A percentile compares a stretch with the other conserved stretches of the same genome.
Evolutionary conservation across 2,797 vertebrate genomes (phyloP).

Genomic region (Anguilla pacifica): DNA sequence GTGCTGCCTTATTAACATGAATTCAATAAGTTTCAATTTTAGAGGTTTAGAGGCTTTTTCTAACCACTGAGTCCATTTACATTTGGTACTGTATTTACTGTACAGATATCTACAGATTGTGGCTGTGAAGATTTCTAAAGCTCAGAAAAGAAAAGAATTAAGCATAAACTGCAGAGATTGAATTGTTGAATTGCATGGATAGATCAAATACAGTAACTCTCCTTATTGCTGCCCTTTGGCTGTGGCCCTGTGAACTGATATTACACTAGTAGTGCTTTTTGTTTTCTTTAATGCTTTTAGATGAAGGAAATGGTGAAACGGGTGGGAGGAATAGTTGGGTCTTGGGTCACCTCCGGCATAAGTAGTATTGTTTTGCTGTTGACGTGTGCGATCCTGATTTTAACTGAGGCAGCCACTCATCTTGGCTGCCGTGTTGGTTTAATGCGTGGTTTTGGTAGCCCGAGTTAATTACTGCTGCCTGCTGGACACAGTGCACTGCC

Average conservation of each 20-base stretch:
- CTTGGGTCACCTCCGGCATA: not conserved
- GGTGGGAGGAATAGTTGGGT: not conserved
- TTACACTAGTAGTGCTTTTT: not conserved
- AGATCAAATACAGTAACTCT: not conserved
- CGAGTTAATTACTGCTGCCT: not conserved
- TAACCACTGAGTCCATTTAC: slow-evolving; percentile 56
- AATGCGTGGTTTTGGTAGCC: not conserved
- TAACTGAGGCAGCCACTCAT: slow-evolving; percentile 24
- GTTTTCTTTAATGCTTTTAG: not conserved
- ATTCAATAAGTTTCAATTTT: slow-evolving; percentile 59
- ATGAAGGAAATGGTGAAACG: not conserved
- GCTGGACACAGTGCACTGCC: not conserved
- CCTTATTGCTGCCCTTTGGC: not conserved
- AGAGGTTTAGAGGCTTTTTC: slow-evolving; percentile 57
- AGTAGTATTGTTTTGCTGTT: not conserved
- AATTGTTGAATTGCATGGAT: not conserved
- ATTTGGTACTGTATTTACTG: slow-evolving; percentile 49
- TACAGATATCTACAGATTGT: not conserved
- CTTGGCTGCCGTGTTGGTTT: not conserved
- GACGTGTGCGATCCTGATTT: slow-evolving; percentile 35
- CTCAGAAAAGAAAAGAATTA: not conserved
- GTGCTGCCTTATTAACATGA: slow-evolving; percentile 60
- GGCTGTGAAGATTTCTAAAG: not conserved
- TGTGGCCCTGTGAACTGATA: not conserved
- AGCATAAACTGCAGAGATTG: not conserved